These are phyloP conservation scores for Chaetodon trifascialis DNA, from an alignment of 2,113 vertebrate species.

Conservation along the genomic window DNA sequence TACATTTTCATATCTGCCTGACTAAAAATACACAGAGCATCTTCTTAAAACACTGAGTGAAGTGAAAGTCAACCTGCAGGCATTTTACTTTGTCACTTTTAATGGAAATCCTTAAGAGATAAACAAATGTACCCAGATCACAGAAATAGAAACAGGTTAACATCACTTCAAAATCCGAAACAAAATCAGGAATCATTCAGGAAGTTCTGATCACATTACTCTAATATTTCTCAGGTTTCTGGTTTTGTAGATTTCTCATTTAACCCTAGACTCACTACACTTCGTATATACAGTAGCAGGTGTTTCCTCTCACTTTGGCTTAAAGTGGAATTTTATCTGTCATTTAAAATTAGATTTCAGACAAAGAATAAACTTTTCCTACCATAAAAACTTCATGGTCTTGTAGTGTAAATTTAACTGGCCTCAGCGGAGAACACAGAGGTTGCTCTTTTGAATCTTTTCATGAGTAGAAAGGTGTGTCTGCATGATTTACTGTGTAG, in stretches of 20 bases:
- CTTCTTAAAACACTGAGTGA: neutral
- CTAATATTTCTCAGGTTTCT: neutral
- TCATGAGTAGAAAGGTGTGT: slow-evolving; percentile 44
- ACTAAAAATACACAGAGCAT: neutral
- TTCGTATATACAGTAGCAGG: no score
- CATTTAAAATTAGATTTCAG: neutral
- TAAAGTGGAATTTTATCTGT: neutral
- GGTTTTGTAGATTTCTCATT: neutral
- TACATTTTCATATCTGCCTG: neutral
- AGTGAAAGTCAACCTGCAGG: neutral
- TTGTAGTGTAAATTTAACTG: neutral
- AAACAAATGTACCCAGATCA: no score
- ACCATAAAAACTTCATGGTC: neutral
- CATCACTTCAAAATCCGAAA: neutral
- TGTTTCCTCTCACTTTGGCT: neutral
- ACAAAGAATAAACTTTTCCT: no score
- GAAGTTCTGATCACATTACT: neutral
- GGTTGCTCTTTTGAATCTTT: neutral
- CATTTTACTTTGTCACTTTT: no score
- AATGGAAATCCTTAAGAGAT: no score
- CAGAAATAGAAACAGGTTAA: neutral
- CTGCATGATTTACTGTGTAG: slow-evolving; percentile 25
- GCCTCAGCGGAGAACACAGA: neutral
- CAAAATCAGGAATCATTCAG: neutral
- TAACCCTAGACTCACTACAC: neutral